A percentile compares a stretch with the other conserved stretches of the same genome.
These are phyloP conservation scores for Graptemys geographica DNA, from an alignment of 2,797 vertebrate species.

Conservation along the genomic window DNA sequence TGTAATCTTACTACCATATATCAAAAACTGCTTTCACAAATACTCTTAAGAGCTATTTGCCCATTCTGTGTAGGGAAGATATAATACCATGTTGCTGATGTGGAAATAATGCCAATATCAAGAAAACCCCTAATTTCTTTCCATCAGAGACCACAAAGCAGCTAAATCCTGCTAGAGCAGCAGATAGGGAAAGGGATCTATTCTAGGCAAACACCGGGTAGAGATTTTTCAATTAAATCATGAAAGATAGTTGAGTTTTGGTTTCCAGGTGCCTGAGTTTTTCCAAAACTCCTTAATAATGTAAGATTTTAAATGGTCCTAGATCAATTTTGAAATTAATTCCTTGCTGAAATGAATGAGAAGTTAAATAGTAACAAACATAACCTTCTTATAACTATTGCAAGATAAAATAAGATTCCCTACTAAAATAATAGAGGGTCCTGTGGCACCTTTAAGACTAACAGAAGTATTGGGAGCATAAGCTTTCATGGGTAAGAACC, in stretches of 20 bases:
- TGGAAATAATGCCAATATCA: neutral
- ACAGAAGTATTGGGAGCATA: too few relatives aligned
- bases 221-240: neutral
- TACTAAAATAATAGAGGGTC: neutral
- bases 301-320: neutral
- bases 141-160: neutral
- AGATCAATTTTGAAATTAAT: neutral
- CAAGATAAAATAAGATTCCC: neutral
- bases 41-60: neutral
- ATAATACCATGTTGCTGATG: neutral
- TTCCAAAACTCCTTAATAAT: neutral
- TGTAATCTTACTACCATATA: neutral
- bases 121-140: rapidly evolving
- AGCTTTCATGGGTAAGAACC: too few relatives aligned
- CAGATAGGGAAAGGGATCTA: neutral
- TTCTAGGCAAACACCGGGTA: neutral
- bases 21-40: neutral
- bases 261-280: neutral
- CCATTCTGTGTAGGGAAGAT: neutral
- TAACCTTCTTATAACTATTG: neutral
- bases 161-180: neutral
- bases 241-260: neutral
- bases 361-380: neutral
- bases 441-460: too few relatives aligned
- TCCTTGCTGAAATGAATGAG: neutral